Conservation (phyloP, 1,140 invertebrate genomes). For the Sinonovacula constricta region DNA sequence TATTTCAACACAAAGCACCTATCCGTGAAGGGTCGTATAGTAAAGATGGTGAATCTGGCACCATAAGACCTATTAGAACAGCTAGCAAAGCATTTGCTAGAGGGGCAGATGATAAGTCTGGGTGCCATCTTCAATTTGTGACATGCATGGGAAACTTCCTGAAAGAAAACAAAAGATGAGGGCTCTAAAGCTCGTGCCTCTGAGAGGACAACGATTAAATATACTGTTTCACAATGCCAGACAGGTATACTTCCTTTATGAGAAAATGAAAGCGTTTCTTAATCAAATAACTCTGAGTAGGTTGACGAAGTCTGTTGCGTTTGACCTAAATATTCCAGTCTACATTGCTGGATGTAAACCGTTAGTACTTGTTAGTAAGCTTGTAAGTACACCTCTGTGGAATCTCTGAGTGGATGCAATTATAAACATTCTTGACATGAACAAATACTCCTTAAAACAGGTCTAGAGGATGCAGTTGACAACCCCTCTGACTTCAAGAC, state of each 20-base stretch:
- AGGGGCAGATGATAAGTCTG: no score
- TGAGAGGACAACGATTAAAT: no score
- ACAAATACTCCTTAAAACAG: neutral
- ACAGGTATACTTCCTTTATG: neutral
- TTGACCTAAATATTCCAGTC: constrained; percentile 1
- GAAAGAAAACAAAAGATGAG: neutral
- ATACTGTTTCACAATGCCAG: no score
- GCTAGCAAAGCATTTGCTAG: no score
- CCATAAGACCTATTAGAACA: neutral
- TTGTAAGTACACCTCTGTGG: no score
- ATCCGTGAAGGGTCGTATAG: neutral
- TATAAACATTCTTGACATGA: constrained; percentile 1
- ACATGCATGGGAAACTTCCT: neutral
- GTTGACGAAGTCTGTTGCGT: neutral
- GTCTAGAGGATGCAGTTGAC: neutral
- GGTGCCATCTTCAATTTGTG: no score
- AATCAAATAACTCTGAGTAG: neutral
- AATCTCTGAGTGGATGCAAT: neutral
- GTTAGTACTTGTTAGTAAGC: constrained; percentile 8
- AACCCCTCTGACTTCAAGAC: neutral
- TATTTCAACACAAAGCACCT: neutral
- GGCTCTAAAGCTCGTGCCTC: no score
- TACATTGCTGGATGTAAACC: no score
- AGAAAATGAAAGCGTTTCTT: neutral
- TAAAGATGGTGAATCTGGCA: neutral